A percentile compares a stretch with the other conserved stretches of the same genome.
These are phyloP conservation scores for Eupeodes latifasciatus DNA, from an alignment of 2,888 invertebrate genomes.

Conservation along the genomic window DNA sequence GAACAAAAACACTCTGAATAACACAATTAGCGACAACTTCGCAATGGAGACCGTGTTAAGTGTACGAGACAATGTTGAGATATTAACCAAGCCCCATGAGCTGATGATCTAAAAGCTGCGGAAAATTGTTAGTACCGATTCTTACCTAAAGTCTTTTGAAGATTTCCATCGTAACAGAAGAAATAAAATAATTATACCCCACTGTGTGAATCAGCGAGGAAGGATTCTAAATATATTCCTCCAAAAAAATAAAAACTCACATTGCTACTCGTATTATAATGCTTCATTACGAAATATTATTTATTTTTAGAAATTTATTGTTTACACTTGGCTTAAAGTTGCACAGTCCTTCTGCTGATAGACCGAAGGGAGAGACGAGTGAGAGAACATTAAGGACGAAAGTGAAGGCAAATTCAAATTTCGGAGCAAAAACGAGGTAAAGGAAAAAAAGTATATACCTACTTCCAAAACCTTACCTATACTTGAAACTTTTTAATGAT, in stretches of 20 bases:
- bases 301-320: constrained; percentile 31
- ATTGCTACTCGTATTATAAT: constrained; percentile 25
- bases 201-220: neutral
- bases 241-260: neutral
- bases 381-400: neutral
- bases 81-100: too few relatives aligned
- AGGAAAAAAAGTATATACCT: neutral
- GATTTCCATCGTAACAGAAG: too few relatives aligned
- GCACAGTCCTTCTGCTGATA: neutral
- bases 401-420: neutral
- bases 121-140: too few relatives aligned
- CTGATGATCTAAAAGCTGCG: too few relatives aligned
- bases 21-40: too few relatives aligned
- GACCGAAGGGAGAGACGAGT: too few relatives aligned
- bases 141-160: neutral
- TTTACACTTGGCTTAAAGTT: constrained; percentile 36
- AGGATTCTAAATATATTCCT: neutral
- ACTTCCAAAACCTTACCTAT: neutral
- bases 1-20: too few relatives aligned
- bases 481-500: constrained; percentile 76
- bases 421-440: neutral
- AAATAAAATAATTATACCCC: neutral
- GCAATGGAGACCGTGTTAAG: too few relatives aligned
- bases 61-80: too few relatives aligned
- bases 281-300: constrained; percentile 53